Conservation (phyloP, 92 coral and sea anemone species). For the Epizoanthus scotinus region DNA sequence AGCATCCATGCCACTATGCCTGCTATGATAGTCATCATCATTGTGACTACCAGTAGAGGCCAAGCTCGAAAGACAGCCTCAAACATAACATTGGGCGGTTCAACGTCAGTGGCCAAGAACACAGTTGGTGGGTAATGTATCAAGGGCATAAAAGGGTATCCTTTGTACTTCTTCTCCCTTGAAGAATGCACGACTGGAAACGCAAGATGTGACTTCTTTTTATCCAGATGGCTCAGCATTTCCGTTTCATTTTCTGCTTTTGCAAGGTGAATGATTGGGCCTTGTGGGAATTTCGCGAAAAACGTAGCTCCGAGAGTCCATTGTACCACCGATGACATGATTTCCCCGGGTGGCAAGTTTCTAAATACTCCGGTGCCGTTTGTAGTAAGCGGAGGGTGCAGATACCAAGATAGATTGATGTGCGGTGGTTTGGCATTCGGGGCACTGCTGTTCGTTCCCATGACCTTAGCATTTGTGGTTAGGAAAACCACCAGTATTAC, state of each 20-base stretch:
- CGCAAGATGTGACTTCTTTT: neutral
- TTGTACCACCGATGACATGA: neutral
- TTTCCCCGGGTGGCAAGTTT: constrained; percentile 21
- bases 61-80: constrained; percentile 8
- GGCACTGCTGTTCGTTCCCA: neutral
- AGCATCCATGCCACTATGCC: constrained; percentile 12
- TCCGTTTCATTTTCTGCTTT: constrained; percentile 22
- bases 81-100: constrained; percentile 11
- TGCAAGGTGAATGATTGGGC: neutral
- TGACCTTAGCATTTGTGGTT: neutral
- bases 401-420: constrained; percentile 11
- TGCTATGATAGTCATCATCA: constrained; percentile 22
- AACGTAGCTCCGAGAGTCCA: neutral
- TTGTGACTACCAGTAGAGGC: constrained; percentile 20
- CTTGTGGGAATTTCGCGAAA: neutral
- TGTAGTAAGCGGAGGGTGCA: constrained; percentile 21
- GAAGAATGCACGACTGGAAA: constrained; percentile 19
- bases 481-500: neutral
- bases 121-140: constrained; percentile 25
- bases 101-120: neutral
- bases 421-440: neutral
- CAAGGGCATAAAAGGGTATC: constrained; percentile 7
- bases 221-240: constrained; percentile 1
- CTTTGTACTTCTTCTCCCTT: constrained; percentile 3
- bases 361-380: neutral